Evolutionary conservation across 2,888 invertebrate species (phyloP).

Genomic region (Drosophila subsilvestris): DNA sequence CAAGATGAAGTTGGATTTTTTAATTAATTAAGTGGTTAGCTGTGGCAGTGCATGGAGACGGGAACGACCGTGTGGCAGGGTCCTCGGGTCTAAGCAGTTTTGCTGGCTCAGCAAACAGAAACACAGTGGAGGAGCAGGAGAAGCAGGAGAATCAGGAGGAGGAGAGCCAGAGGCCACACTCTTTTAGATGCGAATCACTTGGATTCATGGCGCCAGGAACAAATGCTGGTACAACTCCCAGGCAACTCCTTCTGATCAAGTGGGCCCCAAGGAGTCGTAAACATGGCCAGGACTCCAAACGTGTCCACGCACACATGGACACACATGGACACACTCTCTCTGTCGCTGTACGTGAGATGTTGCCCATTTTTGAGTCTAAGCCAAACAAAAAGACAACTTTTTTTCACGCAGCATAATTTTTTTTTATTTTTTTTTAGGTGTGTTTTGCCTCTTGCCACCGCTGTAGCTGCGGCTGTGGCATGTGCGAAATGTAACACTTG

Average conservation of each 20-base stretch:
- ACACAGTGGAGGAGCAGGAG: background rate
- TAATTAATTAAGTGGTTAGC: slow-evolving; percentile 62
- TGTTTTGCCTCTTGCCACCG: background rate
- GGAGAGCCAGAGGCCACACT: background rate
- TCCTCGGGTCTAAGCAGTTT: background rate
- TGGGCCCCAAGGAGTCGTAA: slow-evolving; percentile 76
- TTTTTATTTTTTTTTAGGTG: background rate
- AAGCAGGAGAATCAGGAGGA: slow-evolving; percentile 1
- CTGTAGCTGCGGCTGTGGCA: slow-evolving; percentile 16
- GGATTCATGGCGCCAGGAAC: slow-evolving; percentile 4
- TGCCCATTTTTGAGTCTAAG: slow-evolving; percentile 61
- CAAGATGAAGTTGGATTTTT: slow-evolving; percentile 58
- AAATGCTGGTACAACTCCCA: slow-evolving; percentile 62
- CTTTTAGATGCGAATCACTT: slow-evolving; percentile 9
- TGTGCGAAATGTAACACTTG: slow-evolving; percentile 57
- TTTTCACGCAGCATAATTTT: slow-evolving; percentile 56
- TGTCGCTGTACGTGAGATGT: slow-evolving; percentile 53
- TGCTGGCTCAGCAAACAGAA: slow-evolving; percentile 14
- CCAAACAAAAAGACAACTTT: slow-evolving; percentile 20
- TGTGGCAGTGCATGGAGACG: too few species aligned
- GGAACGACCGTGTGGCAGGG: too few species aligned
- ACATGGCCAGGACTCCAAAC: slow-evolving; percentile 66
- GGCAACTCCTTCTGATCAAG: slow-evolving; percentile 75
- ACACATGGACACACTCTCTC: background rate
- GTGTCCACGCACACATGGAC: slow-evolving; percentile 49